Evolutionary conservation across 2,113 vertebrate species (phyloP), one percentile per base, ranked within the genome.

Genomic region (Laterallus jamaicensis): DNA sequence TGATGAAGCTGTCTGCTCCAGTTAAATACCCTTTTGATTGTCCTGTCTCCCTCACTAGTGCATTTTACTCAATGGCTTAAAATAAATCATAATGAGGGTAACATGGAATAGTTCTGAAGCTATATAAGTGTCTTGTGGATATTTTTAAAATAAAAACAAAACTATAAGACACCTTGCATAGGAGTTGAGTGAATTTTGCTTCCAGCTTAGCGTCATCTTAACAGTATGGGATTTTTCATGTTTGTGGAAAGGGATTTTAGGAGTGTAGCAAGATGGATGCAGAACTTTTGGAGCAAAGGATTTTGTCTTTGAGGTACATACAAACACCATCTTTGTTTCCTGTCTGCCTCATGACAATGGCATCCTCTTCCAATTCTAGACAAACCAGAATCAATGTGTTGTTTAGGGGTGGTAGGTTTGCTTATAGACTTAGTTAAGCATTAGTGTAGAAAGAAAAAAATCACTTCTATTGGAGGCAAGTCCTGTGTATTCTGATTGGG

Each of bases 291-390:
- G 19, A 68, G 12, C 6, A 9, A 12, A 21, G 6, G 82, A 2
- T 62, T 91, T 9, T 16, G 22, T 62, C 2, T 26, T 4, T 56
- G 32, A 16, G 66, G 12, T 58, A 29, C 3, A 3, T 7, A 10
- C 9, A 19, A 8, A 75, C 17, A 9, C 12, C 15, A 6, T 67
- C 31, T 49, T 63, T 8, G 12, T 90, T 79, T 79, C 11, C 3
- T 71, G 6, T 73, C 10, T 69, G 52, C 44, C 6, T 71, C 8
- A 8, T 12, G 0, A 0, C 42, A 3, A 8, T 12, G 0, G 0
- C 42, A 3, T 11, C 64, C 8, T 86, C 6, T 82, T 68, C 35
- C 11, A 50, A 3, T 40, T 58, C 24, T 78, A 55, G 60, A 22
- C 18, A 59, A 63, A 24, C 59, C 29, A 75, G 37, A 47, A 71